A percentile compares a stretch with the other conserved stretches of the same genome.
Evolutionary conservation across 2,888 invertebrate species (phyloP).

Genomic region (Synergus japonicus): DNA sequence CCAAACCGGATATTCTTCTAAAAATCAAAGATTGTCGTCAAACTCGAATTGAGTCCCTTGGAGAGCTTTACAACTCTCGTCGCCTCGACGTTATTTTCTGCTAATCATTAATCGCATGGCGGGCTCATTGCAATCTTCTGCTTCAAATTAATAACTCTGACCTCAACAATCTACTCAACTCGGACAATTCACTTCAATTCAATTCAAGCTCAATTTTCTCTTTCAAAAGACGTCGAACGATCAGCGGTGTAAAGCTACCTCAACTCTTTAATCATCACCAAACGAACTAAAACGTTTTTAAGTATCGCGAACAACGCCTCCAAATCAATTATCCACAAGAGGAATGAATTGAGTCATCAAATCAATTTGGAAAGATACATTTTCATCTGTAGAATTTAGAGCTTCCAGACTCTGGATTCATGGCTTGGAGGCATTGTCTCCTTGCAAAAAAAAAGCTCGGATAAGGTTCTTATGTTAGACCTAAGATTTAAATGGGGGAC

Average conservation of each 20-base stretch:
- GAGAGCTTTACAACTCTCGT: constrained; percentile 32
- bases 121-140: constrained; percentile 9
- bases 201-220: constrained; percentile 13
- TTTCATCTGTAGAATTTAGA: neutral
- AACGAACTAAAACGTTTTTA: neutral
- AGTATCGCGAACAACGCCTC: neutral
- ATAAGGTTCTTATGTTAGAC: constrained; percentile 30
- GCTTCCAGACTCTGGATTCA: neutral
- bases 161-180: constrained; percentile 16
- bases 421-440: neutral
- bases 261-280: constrained; percentile 9
- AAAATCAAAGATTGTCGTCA: constrained; percentile 27
- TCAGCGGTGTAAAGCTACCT: constrained; percentile 29
- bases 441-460: constrained; percentile 7
- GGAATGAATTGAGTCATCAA: neutral
- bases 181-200: neutral
- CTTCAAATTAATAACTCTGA: constrained; percentile 24
- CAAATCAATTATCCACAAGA: neutral
- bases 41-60: constrained; percentile 1
- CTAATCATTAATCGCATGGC: constrained; percentile 38
- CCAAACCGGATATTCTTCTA: constrained; percentile 42
- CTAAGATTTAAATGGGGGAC: constrained; percentile 46
- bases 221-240: constrained; percentile 36
- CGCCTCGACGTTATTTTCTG: constrained; percentile 21
- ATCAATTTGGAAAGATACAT: neutral